phyloP scores from a whole-genome alignment of 2,888 invertebrate species.

The Apamea crenata region DNA sequence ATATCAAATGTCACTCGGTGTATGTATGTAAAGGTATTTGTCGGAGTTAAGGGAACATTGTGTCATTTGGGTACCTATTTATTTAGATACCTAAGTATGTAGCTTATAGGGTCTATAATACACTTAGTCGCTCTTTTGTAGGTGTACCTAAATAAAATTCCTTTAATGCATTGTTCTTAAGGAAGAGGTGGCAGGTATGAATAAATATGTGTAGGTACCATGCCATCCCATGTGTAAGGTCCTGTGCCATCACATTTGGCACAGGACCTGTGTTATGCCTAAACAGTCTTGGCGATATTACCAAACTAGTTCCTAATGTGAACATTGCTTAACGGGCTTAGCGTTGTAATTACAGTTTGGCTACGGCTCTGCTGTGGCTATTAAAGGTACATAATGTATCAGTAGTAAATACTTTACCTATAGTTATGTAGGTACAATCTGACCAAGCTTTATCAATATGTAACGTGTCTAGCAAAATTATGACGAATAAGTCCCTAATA shows the following conservation, averaged over 20 bases:
- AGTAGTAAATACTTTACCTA: not conserved
- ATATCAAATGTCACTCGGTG: slow-evolving; percentile 80
- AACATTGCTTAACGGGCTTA: not conserved
- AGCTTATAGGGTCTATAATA: not conserved
- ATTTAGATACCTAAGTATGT: not conserved
- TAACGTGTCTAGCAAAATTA: not conserved
- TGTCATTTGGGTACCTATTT: not conserved
- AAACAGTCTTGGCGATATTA: slow-evolving; percentile 5
- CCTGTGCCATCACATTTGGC: slow-evolving; percentile 27
- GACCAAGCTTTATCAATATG: slow-evolving; percentile 20
- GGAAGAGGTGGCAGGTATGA: too few relatives aligned
- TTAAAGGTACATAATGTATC: not conserved
- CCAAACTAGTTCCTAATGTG: not conserved
- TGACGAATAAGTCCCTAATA: slow-evolving; percentile 28
- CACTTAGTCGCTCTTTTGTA: not conserved
- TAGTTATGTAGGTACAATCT: not conserved
- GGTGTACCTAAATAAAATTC: not conserved
- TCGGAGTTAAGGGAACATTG: not conserved
- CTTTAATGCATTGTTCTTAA: too few relatives aligned
- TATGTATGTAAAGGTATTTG: slow-evolving; percentile 33
- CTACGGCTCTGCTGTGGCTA: not conserved
- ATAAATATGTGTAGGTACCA: not conserved
- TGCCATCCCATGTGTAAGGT: not conserved
- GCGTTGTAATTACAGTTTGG: not conserved
- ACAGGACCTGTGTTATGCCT: not conserved